A percentile compares a stretch with the other conserved stretches of the same genome.
These are phyloP conservation scores for Mechanitis mazaeus DNA, from an alignment of 2,888 invertebrate genomes.

Conservation along the genomic window DNA sequence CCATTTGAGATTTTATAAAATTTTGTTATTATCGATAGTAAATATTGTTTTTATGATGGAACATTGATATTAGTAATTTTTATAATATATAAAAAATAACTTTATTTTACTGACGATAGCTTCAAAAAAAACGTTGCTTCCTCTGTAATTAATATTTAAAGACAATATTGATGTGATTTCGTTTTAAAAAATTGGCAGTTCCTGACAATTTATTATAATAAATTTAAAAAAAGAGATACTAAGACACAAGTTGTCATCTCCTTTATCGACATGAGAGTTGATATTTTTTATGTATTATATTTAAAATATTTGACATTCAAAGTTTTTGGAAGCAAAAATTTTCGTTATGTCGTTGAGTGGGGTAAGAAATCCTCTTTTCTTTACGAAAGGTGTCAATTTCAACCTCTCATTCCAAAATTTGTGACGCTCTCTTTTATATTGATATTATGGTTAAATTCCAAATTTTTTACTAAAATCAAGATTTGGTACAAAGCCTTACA, in stretches of 20 bases:
- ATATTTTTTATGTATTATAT: constrained; percentile 19
- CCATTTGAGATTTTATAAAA: constrained; percentile 23
- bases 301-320: constrained; percentile 51
- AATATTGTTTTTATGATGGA: background rate
- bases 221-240: background rate
- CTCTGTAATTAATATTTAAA: background rate
- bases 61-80: background rate
- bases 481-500: constrained; percentile 74
- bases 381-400: constrained; percentile 60
- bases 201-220: constrained; percentile 1
- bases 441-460: constrained; percentile 46
- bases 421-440: constrained; percentile 52
- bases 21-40: background rate
- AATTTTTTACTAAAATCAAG: constrained; percentile 47
- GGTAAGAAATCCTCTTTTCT: constrained; percentile 62
- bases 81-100: background rate
- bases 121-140: constrained; percentile 1
- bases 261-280: constrained; percentile 12
- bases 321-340: constrained; percentile 63
- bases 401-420: constrained; percentile 35
- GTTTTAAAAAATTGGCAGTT: constrained; percentile 1
- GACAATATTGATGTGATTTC: constrained; percentile 1
- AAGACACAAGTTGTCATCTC: background rate
- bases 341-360: constrained; percentile 53
- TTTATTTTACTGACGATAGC: background rate